A percentile compares a stretch with the other conserved stretches of the same genome.
Conservation (phyloP, 35 echinoderm and acorn worm species). For the Apostichopus californicus region DNA sequence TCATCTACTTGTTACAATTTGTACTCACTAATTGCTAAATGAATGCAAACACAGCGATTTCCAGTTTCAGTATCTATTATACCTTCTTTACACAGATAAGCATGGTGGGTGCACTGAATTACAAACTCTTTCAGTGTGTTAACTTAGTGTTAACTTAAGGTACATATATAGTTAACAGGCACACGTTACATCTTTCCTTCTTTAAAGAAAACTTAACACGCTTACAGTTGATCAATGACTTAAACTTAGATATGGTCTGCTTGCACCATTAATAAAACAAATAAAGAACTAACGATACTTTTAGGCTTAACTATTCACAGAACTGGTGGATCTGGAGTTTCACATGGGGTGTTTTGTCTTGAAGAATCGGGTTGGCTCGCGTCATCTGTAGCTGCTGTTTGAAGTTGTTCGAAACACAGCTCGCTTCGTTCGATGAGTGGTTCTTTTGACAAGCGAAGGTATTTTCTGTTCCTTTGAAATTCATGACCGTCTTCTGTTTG, state of each 20-base stretch:
- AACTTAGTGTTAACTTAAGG: too few species aligned
- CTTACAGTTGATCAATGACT: too few species aligned
- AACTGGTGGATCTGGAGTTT: background rate
- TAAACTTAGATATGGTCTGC: too few species aligned
- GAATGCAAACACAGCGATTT: background rate
- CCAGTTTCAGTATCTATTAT: too few species aligned
- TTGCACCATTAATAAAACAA: too few species aligned
- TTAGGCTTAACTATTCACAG: background rate
- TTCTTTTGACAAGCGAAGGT: background rate
- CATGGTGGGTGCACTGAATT: too few species aligned
- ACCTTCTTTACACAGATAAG: too few species aligned
- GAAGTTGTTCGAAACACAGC: background rate
- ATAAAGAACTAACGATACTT: too few species aligned
- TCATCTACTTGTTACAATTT: background rate
- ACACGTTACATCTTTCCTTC: too few species aligned
- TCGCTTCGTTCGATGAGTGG: background rate
- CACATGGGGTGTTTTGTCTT: background rate
- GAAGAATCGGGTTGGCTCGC: background rate
- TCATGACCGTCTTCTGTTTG: slow-evolving; percentile 48
- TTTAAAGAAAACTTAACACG: too few species aligned
- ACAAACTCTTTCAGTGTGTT: too few species aligned
- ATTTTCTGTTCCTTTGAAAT: slow-evolving; percentile 37
- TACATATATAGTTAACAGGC: too few species aligned
- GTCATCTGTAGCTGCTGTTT: background rate
- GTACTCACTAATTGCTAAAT: background rate